These are phyloP conservation scores for Macrotus californicus DNA, from an alignment of 2,113 vertebrate species.

Conservation along the genomic window DNA sequence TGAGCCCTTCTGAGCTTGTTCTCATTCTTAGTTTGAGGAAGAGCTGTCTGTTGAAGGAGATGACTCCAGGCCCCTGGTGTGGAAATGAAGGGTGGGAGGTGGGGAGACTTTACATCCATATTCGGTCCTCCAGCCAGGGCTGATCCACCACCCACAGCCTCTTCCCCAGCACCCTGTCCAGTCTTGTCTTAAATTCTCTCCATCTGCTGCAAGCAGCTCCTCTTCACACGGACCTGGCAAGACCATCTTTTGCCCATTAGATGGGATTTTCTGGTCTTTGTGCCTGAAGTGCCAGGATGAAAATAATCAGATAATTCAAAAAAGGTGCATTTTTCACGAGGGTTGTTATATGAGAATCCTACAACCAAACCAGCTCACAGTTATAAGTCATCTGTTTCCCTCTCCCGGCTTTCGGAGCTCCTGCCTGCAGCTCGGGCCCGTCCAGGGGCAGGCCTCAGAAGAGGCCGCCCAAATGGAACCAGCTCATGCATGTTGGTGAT, in stretches of 20 bases:
- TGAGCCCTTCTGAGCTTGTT: background rate
- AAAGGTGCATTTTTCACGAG: slow-evolving; percentile 15
- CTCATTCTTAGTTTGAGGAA: background rate
- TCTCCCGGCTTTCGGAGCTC: fast-evolving
- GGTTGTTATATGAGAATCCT: background rate
- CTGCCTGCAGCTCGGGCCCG: background rate
- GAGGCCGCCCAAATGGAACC: background rate
- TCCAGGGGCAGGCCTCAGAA: background rate
- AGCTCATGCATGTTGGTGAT: background rate
- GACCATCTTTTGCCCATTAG: slow-evolving; percentile 11
- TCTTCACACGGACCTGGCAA: slow-evolving; percentile 31
- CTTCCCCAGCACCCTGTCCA: background rate
- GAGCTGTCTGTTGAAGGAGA: background rate
- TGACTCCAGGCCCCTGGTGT: background rate
- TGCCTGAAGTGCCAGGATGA: background rate
- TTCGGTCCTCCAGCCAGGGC: background rate
- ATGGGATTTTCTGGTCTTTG: slow-evolving; percentile 24
- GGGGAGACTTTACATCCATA: background rate
- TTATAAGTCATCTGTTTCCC: background rate
- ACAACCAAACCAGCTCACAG: background rate
- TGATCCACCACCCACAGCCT: background rate
- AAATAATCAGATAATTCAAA: slow-evolving; percentile 20
- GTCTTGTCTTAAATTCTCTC: slow-evolving; percentile 32
- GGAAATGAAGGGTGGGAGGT: background rate
- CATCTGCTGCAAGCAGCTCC: background rate